Evolutionary conservation across 2,888 invertebrate species (phyloP).

Genomic region (Cryptocephalus primarius): DNA sequence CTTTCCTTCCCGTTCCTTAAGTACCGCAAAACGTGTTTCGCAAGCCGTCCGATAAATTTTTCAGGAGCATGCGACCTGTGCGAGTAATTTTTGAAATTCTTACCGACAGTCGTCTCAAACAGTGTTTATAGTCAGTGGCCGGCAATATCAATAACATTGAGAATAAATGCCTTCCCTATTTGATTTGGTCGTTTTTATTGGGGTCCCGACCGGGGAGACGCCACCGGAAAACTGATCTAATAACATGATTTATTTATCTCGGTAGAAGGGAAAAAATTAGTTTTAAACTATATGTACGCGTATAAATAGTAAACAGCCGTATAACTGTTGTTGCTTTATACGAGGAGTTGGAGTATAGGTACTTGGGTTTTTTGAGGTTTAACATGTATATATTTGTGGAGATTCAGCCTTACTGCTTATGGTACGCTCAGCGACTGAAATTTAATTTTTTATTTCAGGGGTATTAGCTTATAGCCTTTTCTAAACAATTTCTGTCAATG

Average conservation of each 20-base stretch:
- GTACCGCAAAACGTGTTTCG: background rate
- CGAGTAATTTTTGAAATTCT: conserved; percentile 24
- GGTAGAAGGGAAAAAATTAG: background rate
- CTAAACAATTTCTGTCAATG: no score
- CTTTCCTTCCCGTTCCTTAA: no score
- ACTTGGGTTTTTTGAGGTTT: no score
- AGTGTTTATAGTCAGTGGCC: conserved; percentile 29
- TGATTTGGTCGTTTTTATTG: conserved; percentile 27
- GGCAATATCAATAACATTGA: conserved; percentile 33
- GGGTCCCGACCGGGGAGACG: conserved; percentile 2
- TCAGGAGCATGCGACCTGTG: conserved; percentile 15
- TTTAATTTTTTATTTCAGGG: no score
- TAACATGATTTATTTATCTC: conserved; percentile 8
- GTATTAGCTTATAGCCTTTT: no score
- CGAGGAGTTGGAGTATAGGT: no score
- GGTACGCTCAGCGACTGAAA: no score
- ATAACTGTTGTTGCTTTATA: no score
- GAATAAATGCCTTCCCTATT: conserved; percentile 30
- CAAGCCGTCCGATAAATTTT: conserved; percentile 19
- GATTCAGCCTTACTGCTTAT: no score
- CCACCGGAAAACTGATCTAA: conserved; percentile 10
- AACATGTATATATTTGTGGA: no score
- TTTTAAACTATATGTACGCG: no score
- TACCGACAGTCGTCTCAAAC: conserved; percentile 30
- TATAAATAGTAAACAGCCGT: no score